These are phyloP conservation scores for Chaetodon auriga DNA, from an alignment of 2,113 vertebrate genomes.

Conservation along the genomic window DNA sequence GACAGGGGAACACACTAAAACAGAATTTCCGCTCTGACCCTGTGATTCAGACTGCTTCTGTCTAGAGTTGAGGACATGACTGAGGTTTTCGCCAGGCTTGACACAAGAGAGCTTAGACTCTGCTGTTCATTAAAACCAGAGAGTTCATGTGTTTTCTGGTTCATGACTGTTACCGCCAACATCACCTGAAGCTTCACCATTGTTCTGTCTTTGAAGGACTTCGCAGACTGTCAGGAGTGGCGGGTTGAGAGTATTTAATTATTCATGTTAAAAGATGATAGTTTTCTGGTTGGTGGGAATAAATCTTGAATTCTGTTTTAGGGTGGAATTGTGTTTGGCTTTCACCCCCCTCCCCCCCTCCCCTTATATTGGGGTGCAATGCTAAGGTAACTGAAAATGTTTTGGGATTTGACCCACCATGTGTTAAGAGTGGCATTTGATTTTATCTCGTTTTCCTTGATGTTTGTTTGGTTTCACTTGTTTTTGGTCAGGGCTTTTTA, in stretches of 20 bases:
- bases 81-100: background rate
- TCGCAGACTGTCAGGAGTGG: background rate
- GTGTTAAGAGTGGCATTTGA: slow-evolving; percentile 74
- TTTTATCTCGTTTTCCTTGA: slow-evolving; percentile 67
- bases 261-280: background rate
- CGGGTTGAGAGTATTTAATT: background rate
- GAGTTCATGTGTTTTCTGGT: slow-evolving; percentile 17
- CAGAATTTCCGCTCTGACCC: slow-evolving; percentile 29
- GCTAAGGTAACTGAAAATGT: slow-evolving; percentile 62
- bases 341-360: slow-evolving; percentile 6
- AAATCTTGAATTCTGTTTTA: slow-evolving; percentile 62
- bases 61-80: slow-evolving; percentile 6
- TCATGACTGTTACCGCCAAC: slow-evolving; percentile 8
- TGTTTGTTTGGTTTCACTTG: slow-evolving; percentile 65
- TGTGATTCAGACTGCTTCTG: slow-evolving; percentile 19
- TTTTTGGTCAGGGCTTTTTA: slow-evolving; percentile 66
- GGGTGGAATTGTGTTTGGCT: slow-evolving; percentile 33
- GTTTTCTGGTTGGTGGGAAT: slow-evolving; percentile 1
- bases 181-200: slow-evolving; percentile 12
- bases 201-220: slow-evolving; percentile 10
- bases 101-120: background rate
- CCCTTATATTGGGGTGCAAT: slow-evolving; percentile 52
- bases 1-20: slow-evolving; percentile 29
- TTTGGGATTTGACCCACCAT: slow-evolving; percentile 68
- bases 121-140: background rate